Evolutionary conservation across 2,797 vertebrate genomes (phyloP), one percentile per base, ranked within the genome.

Genomic region (Cottoperca gobio): DNA sequence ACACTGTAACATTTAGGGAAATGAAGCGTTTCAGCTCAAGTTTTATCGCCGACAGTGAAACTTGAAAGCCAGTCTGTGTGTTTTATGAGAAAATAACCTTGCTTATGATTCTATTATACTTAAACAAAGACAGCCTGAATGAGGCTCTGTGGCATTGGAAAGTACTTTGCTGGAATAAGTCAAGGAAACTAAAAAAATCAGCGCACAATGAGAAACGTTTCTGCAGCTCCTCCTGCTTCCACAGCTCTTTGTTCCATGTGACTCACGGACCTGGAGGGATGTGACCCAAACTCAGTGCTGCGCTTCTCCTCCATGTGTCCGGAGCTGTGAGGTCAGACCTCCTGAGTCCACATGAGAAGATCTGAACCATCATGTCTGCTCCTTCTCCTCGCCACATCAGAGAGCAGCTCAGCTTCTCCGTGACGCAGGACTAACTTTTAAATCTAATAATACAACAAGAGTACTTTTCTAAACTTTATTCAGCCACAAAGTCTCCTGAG

Each of bases 31-130:
- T 73, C 48, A 81, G 54, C 64, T 74, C 23, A 13, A 21, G 58
- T 64, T 76, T 69, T 28, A 60, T 71, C 53, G 60, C 45, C 43
- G 17, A n/a, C 31, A 26, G 28, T 45, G 23, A 68, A 70, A 75
- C 13, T 46, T 64, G 73, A 86, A 79, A 87, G 78, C 60, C 59
- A 74, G 42, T 79, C 81, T 53, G 58, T 68, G 26, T 62, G 40
- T 35, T 80, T 81, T 82, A 83, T 80, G 76, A 72, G 48, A 73
- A n/a, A n/a, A n/a, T 76, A 62, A 73, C 66, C 70, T 89, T 69
- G 57, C 62, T 62, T 55, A 5, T 49, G 61, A 71, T 67, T 77
- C 76, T 70, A 21, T 50, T 60, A 6, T 12, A 46, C 24, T 6
- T 10, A 24, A 14, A 31, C 37, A 19, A 43, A 50, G 28, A 24